Evolutionary conservation across 2,797 vertebrate genomes (phyloP), one percentile per base, ranked within the genome.

Genomic region (Sebastes goodei): DNA sequence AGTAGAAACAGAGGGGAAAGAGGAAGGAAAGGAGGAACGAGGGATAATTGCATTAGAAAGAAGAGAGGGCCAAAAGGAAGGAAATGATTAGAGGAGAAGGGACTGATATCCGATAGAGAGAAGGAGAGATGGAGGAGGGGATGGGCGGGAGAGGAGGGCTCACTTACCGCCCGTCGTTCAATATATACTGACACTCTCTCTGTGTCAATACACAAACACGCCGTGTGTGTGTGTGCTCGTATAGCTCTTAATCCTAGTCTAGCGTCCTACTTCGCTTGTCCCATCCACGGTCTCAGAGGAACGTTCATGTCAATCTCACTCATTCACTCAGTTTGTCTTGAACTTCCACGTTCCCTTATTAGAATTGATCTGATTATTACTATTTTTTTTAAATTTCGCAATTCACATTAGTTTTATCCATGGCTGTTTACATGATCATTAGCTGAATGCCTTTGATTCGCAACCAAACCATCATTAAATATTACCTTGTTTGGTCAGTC

Each of bases 1-100:
- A 66, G 76, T 55, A 87, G 81, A 86, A 71, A 92, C 79, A 82
- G 83, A 88, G 72, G 61, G 69, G 57, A 80, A 85, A 74, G 76
- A 80, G 78, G 80, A 87, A 88, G 89, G 86, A 92, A 93, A 91
- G 74, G 86, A 93, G 87, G 87, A 92, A 94, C 86, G 90, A 94
- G 87, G 86, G 89, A 93, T 95, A 94, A 96, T 95, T 96, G 92
- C 92, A 95, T 95, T 95, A 95, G 95, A 95, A 95, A 93, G 94
- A 95, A 87, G 91, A 94, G 94, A 94, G 91, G 91, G 79, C 93
- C 89, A 94, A 94, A 93, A 95, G 95, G 96, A 96, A 96, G 95
- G 95, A 96, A 96, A 96, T 95, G 90, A 96, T 96, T 95, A 96
- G 93, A 94, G 90, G 91, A 93, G 92, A 94, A 93, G 88, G 91